A percentile compares a stretch with the other conserved stretches of the same genome.
phyloP scores from a whole-genome alignment of 2,113 vertebrate species.

The Syrmaticus mikado region DNA sequence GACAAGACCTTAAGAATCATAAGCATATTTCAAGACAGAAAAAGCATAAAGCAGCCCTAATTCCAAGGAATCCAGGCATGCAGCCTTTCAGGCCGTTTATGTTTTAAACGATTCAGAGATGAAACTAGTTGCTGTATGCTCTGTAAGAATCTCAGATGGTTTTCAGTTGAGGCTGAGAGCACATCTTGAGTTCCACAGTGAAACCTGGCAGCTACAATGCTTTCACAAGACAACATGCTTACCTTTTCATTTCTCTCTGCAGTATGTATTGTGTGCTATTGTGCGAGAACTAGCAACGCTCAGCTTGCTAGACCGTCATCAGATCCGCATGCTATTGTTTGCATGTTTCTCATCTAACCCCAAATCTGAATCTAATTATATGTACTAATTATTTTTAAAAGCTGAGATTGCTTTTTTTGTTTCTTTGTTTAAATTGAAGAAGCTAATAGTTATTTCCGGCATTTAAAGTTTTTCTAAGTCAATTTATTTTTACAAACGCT shows the following conservation, averaged over 20 bases:
- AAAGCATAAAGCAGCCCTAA: not conserved
- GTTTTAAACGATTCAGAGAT: not conserved
- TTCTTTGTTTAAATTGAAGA: not conserved
- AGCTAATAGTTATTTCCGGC: not conserved
- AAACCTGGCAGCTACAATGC: not conserved
- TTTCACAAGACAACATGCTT: not conserved
- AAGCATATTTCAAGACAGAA: fast-evolving
- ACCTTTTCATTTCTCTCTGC: not conserved
- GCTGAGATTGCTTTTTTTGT: not conserved
- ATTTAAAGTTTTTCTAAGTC: not conserved
- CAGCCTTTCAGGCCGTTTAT: not conserved
- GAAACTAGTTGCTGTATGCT: not conserved
- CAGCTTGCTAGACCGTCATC: not conserved
- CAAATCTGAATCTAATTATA: not conserved
- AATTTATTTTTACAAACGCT: not conserved
- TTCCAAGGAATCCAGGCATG: not conserved
- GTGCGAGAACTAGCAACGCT: not conserved
- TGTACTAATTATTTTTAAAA: not conserved
- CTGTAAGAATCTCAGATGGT: not conserved
- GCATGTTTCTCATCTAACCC: not conserved
- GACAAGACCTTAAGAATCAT: not conserved
- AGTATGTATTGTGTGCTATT: not conserved
- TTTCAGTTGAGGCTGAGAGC: not conserved
- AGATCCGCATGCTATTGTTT: not conserved
- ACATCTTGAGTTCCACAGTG: not conserved